These are phyloP conservation scores for Neopipo cinnamomea DNA, from an alignment of 2,113 vertebrate genomes.

Conservation along the genomic window DNA sequence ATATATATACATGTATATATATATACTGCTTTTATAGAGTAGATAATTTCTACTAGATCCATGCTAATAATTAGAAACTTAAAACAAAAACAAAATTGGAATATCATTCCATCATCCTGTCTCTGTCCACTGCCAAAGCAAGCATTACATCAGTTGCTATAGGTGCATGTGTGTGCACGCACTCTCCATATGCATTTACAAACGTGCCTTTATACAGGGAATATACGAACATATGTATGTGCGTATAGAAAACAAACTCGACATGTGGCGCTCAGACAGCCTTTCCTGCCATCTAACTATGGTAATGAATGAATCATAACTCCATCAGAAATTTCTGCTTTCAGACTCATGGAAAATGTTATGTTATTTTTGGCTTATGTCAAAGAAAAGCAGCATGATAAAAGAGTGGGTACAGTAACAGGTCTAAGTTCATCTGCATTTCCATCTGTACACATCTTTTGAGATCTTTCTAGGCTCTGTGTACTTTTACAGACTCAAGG, in stretches of 20 bases:
- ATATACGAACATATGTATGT: background rate
- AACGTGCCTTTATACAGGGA: background rate
- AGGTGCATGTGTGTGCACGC: background rate
- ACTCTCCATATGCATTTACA: background rate
- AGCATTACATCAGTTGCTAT: background rate
- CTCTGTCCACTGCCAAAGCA: background rate
- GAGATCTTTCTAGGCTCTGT: background rate
- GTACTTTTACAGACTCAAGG: background rate
- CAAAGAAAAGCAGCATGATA: background rate
- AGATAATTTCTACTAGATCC: background rate
- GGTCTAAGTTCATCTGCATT: background rate
- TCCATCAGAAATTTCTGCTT: background rate
- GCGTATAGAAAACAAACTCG: background rate
- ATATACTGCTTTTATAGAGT: background rate
- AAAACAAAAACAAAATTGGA: background rate
- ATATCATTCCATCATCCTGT: background rate
- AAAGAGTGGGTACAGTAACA: background rate
- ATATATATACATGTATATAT: too few relatives aligned
- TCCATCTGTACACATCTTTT: background rate
- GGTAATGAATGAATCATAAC: background rate
- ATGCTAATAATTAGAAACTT: background rate
- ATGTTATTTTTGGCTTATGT: background rate
- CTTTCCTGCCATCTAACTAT: background rate
- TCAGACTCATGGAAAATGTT: background rate
- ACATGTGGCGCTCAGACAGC: constrained; percentile 19